A percentile compares a stretch with the other conserved stretches of the same genome.
Evolutionary conservation across 2,888 invertebrate species (phyloP).

Genomic region (Drosophila testacea): DNA sequence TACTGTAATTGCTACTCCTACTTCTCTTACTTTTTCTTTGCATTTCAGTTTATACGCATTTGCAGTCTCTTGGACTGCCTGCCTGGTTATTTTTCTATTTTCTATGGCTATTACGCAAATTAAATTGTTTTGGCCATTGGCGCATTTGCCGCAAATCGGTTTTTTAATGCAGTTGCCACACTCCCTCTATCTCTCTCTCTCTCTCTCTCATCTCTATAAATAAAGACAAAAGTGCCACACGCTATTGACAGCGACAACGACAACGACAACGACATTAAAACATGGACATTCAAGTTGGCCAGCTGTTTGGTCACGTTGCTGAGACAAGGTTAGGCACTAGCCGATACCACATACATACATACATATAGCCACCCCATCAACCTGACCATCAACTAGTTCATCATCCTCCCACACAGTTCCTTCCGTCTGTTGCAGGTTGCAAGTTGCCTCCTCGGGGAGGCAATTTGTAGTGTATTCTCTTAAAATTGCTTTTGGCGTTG

Average conservation of each 20-base stretch:
- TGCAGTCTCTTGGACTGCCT: neutral
- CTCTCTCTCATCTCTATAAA: conserved; percentile 15
- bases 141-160: conserved; percentile 56
- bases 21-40: neutral
- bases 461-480: conserved; percentile 46
- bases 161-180: conserved; percentile 48
- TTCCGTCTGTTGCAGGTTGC: conserved; percentile 2
- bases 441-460: neutral
- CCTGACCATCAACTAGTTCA: neutral
- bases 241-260: conserved; percentile 16
- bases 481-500: conserved; percentile 48
- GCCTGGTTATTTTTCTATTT: neutral
- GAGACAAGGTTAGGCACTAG: neutral
- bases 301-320: conserved; percentile 6
- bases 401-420: neutral
- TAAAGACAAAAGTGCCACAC: conserved; percentile 27
- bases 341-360: neutral
- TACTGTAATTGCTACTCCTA: neutral
- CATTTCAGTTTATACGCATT: neutral
- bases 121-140: conserved; percentile 64
- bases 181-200: neutral
- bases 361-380: neutral
- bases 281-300: conserved; percentile 5
- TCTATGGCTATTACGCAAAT: conserved; percentile 63
- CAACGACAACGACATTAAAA: conserved; percentile 8